phyloP scores from a whole-genome alignment of 2,797 vertebrate genomes.

The Florisuga fusca region DNA sequence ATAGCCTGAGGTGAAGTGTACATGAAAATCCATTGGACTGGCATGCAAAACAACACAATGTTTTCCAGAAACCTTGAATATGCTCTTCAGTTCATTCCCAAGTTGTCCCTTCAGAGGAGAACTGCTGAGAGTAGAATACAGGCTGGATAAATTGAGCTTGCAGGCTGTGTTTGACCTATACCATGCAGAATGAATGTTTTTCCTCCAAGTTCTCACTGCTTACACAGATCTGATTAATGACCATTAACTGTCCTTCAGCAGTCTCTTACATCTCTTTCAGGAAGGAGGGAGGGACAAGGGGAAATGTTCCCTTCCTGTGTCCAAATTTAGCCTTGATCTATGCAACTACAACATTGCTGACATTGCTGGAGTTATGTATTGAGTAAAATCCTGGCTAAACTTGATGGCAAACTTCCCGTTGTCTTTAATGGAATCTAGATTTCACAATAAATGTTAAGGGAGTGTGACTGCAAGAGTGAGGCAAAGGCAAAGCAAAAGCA shows the following conservation, averaged over 20 bases:
- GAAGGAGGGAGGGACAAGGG: neutral
- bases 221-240: neutral
- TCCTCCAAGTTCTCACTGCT: neutral
- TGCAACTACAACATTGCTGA: neutral
- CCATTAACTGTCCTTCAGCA: neutral
- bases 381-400: constrained; percentile 27
- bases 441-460: constrained; percentile 32
- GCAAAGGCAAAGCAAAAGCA: constrained; percentile 39
- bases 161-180: neutral
- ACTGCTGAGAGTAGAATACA: neutral
- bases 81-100: neutral
- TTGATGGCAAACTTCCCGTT: neutral
- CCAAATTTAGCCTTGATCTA: neutral
- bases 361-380: neutral
- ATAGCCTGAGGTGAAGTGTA: neutral
- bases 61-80: constrained; percentile 6
- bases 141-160: neutral
- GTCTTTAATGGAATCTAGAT: neutral
- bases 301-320: neutral
- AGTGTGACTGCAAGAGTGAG: constrained; percentile 17
- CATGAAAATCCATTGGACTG: neutral
- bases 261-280: neutral
- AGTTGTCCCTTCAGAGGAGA: neutral
- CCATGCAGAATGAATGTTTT: neutral
- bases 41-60: neutral